A percentile compares a stretch with the other conserved stretches of the same genome.
Conservation (phyloP, 2,888 invertebrate species). For the Phyto melanocephala region DNA sequence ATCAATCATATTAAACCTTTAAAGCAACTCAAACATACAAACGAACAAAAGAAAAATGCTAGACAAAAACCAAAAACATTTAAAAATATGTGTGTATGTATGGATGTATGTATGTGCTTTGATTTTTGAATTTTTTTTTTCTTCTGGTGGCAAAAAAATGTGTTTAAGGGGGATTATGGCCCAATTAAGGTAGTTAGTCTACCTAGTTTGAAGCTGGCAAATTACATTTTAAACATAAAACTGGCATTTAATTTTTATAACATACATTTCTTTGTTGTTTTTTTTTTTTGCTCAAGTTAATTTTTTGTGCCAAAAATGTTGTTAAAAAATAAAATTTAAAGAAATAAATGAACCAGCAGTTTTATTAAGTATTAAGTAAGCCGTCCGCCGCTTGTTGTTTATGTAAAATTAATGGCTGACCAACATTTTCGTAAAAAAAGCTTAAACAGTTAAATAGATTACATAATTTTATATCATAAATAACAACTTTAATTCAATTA, state of each 20-base stretch:
- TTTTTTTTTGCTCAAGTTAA: no score
- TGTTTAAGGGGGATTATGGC: conserved; percentile 45
- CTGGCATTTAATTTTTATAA: conserved; percentile 23
- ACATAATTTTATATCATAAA: conserved; percentile 54
- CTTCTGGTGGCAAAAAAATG: neutral
- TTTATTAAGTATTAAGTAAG: no score
- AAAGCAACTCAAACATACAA: neutral
- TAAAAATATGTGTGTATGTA: neutral
- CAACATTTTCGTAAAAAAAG: conserved; percentile 29
- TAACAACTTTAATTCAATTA: conserved; percentile 54
- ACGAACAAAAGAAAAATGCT: neutral
- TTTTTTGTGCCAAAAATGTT: conserved; percentile 8
- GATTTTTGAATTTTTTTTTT: neutral
- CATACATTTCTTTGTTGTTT: neutral
- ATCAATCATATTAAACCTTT: conserved; percentile 47
- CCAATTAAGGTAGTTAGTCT: conserved; percentile 48
- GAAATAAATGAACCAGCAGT: no score
- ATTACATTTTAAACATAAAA: conserved; percentile 31
- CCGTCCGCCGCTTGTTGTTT: no score
- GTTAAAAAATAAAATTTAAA: neutral
- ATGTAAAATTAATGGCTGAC: conserved; percentile 37
- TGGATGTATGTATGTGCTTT: no score
- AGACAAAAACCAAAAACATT: neutral
- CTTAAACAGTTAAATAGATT: conserved; percentile 40
- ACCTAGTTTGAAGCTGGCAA: conserved; percentile 26